Percentiles rank a stretch among this genome's conserved stretches.
Conservation (phyloP, 2,888 invertebrate species). For the Antheraea yamamai region DNA sequence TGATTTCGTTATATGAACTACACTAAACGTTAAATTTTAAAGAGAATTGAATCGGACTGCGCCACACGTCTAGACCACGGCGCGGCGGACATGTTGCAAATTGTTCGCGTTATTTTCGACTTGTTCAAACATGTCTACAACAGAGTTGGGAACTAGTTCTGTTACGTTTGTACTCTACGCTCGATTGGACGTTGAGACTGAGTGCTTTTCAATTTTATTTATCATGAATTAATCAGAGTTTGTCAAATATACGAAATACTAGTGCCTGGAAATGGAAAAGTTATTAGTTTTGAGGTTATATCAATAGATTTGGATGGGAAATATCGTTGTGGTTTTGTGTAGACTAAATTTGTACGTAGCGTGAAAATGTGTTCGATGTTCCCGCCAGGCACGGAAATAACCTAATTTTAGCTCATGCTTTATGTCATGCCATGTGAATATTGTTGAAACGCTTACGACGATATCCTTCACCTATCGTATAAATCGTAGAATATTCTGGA, state of each 20-base stretch:
- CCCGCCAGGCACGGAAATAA: background rate
- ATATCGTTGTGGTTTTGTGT: background rate
- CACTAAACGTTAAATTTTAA: background rate
- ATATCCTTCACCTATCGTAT: background rate
- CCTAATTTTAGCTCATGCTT: background rate
- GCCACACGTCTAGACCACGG: constrained; percentile 6
- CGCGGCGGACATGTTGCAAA: constrained; percentile 22
- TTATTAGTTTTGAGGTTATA: background rate
- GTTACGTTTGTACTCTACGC: constrained; percentile 6
- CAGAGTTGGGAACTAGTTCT: constrained; percentile 24
- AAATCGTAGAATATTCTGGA: background rate
- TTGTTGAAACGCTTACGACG: background rate
- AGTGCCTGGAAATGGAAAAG: background rate
- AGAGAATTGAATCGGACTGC: background rate
- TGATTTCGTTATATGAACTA: background rate
- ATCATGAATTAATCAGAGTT: background rate
- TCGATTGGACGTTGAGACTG: constrained; percentile 2
- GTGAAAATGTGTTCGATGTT: background rate
- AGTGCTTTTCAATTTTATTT: constrained; percentile 9
- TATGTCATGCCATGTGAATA: background rate
- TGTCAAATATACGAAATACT: background rate
- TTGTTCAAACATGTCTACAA: constrained; percentile 21
- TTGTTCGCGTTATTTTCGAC: constrained; percentile 30
- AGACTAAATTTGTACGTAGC: background rate
- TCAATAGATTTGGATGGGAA: background rate